phyloP scores from a whole-genome alignment of 23 tunicate genomes.

The Ciona savignyi region DNA sequence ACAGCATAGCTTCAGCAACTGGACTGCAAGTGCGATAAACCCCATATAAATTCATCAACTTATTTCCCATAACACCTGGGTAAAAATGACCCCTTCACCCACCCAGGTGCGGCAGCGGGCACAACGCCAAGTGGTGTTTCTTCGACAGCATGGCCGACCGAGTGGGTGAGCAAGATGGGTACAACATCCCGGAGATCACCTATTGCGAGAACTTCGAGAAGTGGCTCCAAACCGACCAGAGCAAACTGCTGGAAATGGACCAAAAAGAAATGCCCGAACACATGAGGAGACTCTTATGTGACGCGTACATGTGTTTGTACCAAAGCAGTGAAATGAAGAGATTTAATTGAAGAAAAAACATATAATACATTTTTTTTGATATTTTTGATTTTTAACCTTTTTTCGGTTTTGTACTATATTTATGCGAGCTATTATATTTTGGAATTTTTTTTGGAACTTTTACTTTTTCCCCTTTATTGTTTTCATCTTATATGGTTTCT shows the following conservation, averaged over 20 bases:
- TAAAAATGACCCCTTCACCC: not conserved
- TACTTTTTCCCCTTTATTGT: too few species aligned
- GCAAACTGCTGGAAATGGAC: constrained; percentile 38
- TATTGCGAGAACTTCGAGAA: constrained; percentile 50
- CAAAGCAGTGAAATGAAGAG: constrained; percentile 80
- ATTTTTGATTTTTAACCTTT: not conserved
- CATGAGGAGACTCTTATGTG: constrained; percentile 66
- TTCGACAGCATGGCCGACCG: constrained; percentile 96
- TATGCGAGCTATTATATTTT: too few species aligned
- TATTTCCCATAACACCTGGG: not conserved
- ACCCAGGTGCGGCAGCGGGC: constrained; percentile 64
- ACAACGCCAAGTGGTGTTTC: constrained; percentile 70
- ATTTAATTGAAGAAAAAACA: constrained; percentile 4
- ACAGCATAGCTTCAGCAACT: too few species aligned
- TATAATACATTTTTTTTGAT: not conserved
- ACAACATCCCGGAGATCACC: constrained; percentile 78
- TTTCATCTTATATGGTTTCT: too few species aligned
- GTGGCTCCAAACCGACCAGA: constrained; percentile 67
- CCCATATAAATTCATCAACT: too few species aligned
- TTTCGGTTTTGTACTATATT: too few species aligned
- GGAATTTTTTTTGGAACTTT: too few species aligned
- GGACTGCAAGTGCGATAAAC: too few species aligned
- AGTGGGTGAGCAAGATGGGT: constrained; percentile 79
- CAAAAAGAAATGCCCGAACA: constrained; percentile 74
- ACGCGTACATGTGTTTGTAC: constrained; percentile 87